A percentile compares a stretch with the other conserved stretches of the same genome.
phyloP scores from a whole-genome alignment of 2,113 vertebrate genomes.

The Galeopterus variegatus region DNA sequence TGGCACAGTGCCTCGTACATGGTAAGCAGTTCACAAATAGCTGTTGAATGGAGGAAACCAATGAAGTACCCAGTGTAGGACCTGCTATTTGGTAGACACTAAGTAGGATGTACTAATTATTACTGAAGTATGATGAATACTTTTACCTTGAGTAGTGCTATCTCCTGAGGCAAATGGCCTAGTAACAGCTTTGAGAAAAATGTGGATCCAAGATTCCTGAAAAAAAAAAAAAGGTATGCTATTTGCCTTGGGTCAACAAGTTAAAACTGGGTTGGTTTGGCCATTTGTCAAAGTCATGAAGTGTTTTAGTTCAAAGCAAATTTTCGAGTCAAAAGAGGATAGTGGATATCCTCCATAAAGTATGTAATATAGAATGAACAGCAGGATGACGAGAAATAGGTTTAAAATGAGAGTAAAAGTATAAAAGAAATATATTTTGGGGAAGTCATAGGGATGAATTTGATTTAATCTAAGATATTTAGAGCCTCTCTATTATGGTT shows the following conservation, averaged over 20 bases:
- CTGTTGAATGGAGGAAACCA: not conserved
- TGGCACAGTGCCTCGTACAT: not conserved
- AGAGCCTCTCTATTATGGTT: not conserved
- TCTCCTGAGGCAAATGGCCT: not conserved
- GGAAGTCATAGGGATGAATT: not conserved
- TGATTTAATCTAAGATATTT: not conserved
- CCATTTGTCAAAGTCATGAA: constrained; percentile 33
- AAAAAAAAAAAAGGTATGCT: constrained; percentile 19
- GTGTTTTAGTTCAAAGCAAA: constrained; percentile 46
- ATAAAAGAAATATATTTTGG: not conserved
- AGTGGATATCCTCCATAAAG: not conserved
- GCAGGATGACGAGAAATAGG: not conserved
- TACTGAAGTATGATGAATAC: not conserved
- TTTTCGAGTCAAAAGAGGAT: not conserved
- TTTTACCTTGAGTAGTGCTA: not conserved
- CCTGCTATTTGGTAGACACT: not conserved
- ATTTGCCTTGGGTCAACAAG: not conserved
- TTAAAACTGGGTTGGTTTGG: not conserved
- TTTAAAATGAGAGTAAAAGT: not conserved
- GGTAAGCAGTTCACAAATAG: not conserved
- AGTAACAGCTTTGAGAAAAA: constrained; percentile 32
- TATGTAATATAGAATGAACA: not conserved
- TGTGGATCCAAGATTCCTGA: not conserved
- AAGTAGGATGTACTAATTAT: not conserved
- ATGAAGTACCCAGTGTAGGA: not conserved